Conservation (phyloP, 2,797 vertebrate species). For the Salmo trutta region DNA sequence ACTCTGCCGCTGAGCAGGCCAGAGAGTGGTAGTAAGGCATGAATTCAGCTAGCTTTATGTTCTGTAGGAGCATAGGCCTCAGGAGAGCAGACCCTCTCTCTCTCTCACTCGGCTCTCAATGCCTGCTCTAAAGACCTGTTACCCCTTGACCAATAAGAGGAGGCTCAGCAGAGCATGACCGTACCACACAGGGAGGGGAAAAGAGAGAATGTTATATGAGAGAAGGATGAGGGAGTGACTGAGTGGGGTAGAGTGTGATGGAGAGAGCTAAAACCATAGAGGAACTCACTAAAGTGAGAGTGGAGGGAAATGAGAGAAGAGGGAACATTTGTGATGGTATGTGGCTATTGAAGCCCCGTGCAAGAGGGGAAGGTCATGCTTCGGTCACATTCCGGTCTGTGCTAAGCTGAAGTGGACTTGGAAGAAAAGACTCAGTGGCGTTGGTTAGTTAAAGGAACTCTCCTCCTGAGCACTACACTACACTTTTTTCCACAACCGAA, state of each 20-base stretch:
- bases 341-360: conserved; percentile 33
- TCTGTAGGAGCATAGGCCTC: conserved; percentile 22
- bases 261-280: conserved; percentile 14
- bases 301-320: background rate
- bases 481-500: conserved; percentile 36
- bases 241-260: conserved; percentile 8
- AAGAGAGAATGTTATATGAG: background rate
- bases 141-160: background rate
- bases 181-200: too few relatives aligned
- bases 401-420: conserved; percentile 37
- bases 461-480: background rate
- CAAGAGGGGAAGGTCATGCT: conserved; percentile 49
- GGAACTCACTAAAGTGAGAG: conserved; percentile 2
- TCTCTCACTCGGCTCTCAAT: background rate
- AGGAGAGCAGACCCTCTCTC: background rate
- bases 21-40: conserved; percentile 5
- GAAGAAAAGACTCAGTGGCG: conserved; percentile 34
- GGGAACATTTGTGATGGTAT: conserved; percentile 35
- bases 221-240: conserved; percentile 8
- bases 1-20: conserved; percentile 1
- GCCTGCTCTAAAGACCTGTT: conserved; percentile 1
- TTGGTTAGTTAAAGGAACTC: background rate
- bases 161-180: too few relatives aligned
- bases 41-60: background rate
- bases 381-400: conserved; percentile 35